Evolutionary conservation across 2,888 invertebrate species (phyloP).

Genomic region (Lordiphosa fenestrarum): DNA sequence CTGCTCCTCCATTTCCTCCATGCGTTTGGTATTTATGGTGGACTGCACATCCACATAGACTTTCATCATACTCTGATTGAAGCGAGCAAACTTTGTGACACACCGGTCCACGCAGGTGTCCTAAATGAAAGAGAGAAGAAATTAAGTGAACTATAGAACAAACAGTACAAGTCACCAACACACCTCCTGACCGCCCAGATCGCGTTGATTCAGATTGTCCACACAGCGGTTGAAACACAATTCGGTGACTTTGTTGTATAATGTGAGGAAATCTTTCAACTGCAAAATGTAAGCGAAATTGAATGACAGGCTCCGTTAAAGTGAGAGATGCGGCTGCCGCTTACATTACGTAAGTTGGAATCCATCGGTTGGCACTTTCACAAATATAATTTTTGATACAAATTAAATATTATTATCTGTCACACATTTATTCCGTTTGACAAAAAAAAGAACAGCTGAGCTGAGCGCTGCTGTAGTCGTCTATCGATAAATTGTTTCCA

Average conservation of each 20-base stretch:
- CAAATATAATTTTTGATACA: no score
- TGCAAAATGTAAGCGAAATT: conserved; percentile 33
- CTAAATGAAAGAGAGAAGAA: conserved; percentile 39
- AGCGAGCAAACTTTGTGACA: conserved; percentile 79
- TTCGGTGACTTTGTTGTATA: conserved; percentile 80
- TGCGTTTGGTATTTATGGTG: conserved; percentile 75
- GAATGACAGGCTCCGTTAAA: background rate
- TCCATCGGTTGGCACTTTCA: conserved; percentile 42
- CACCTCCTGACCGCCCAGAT: conserved; percentile 72
- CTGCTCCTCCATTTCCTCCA: conserved; percentile 74
- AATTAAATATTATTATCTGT: no score
- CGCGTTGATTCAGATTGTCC: conserved; percentile 76
- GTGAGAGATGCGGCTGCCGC: background rate
- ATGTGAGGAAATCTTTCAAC: conserved; percentile 79
- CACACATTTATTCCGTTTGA: no score
- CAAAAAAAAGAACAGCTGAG: no score
- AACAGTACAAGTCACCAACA: conserved; percentile 3
- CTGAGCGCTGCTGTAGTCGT: no score
- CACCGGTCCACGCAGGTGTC: conserved; percentile 76
- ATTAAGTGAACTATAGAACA: background rate
- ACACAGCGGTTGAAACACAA: conserved; percentile 78
- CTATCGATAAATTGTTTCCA: no score
- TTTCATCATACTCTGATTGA: conserved; percentile 79
- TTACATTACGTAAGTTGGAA: conserved; percentile 66
- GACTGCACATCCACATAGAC: conserved; percentile 80